Conservation (phyloP, 2,797 vertebrate species). For the Hemitrygon akajei region DNA sequence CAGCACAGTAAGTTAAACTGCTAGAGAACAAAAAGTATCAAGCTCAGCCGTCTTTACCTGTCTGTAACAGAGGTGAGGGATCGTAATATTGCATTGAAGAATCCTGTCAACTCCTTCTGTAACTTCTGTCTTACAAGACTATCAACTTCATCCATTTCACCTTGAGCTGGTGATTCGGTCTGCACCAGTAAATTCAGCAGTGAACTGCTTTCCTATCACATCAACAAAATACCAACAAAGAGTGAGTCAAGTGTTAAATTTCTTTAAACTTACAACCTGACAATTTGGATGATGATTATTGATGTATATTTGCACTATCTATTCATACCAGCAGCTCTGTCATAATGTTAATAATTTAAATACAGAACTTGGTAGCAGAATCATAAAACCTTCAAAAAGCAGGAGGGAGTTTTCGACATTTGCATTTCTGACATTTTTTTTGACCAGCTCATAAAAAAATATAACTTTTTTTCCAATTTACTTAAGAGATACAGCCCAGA, state of each 20-base stretch:
- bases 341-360: background rate
- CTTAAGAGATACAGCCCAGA: too few relatives aligned
- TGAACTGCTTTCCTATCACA: slow-evolving; percentile 57
- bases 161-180: slow-evolving; percentile 57
- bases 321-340: background rate
- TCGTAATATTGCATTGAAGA: slow-evolving; percentile 73
- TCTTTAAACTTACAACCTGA: background rate
- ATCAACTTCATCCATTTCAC: slow-evolving; percentile 62
- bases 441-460: too few relatives aligned
- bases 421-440: background rate
- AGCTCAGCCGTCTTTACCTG: slow-evolving; percentile 60
- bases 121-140: slow-evolving; percentile 72
- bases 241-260: background rate
- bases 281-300: background rate
- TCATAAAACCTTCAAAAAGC: background rate
- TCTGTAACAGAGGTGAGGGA: slow-evolving; percentile 60
- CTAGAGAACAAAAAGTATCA: slow-evolving; percentile 37
- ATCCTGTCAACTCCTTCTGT: slow-evolving; percentile 75
- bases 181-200: slow-evolving; percentile 61
- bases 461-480: background rate
- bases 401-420: background rate
- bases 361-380: background rate
- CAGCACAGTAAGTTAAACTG: slow-evolving; percentile 15
- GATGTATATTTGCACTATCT: background rate
- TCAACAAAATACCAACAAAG: background rate